These are phyloP conservation scores for Agriopis aurantiaria DNA, from an alignment of 2,888 invertebrate genomes.

Conservation along the genomic window DNA sequence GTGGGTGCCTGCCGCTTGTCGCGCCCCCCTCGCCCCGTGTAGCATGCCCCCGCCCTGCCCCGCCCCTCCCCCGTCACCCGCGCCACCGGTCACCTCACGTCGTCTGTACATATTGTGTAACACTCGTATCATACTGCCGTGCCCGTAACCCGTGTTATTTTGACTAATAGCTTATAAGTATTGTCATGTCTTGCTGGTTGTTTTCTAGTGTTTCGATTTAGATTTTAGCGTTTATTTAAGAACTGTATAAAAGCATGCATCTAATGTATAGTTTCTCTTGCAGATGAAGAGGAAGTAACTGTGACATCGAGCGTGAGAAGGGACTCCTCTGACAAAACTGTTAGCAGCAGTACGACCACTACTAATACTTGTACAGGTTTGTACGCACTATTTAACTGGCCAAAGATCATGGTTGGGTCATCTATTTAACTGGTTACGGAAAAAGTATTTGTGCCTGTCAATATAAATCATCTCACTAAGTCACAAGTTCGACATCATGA, in stretches of 20 bases:
- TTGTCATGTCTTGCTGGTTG: constrained; percentile 76
- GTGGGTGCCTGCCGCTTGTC: constrained; percentile 80
- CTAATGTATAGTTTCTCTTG: constrained; percentile 48
- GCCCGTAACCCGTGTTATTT: constrained; percentile 81
- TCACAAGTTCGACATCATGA: no score
- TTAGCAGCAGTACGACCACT: constrained; percentile 86
- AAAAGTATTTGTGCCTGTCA: no score
- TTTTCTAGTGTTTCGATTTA: constrained; percentile 68
- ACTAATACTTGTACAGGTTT: constrained; percentile 86
- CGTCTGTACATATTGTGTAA: constrained; percentile 71
- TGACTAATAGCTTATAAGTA: constrained; percentile 83
- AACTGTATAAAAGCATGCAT: background rate
- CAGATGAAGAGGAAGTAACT: constrained; percentile 81
- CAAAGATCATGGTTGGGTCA: no score
- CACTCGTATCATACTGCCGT: constrained; percentile 72
- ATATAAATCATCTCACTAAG: background rate
- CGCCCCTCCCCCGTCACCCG: constrained; percentile 49
- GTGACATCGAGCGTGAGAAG: constrained; percentile 82
- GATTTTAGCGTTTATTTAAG: constrained; percentile 44
- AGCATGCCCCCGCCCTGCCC: constrained; percentile 55
- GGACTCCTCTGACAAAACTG: constrained; percentile 84
- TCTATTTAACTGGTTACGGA: background rate
- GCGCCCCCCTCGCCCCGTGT: constrained; percentile 63
- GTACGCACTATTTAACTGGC: background rate
- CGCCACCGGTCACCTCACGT: constrained; percentile 55